Conservation (phyloP, 2,797 vertebrate species). For the Enteromius treurensis region DNA sequence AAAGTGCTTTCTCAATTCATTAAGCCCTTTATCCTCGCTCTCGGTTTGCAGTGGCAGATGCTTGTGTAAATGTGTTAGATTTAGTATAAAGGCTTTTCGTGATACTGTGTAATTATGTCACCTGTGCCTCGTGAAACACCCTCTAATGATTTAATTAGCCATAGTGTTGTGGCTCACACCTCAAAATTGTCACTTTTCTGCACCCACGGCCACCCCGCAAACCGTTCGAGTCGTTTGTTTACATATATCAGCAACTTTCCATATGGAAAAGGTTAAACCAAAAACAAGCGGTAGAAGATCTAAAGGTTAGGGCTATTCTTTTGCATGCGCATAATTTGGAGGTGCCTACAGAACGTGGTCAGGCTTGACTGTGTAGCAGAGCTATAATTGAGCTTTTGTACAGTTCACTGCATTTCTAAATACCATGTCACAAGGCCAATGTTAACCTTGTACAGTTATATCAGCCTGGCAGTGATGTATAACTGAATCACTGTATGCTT, state of each 20-base stretch:
- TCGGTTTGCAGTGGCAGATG: constrained; percentile 45
- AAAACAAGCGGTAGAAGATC: constrained; percentile 35
- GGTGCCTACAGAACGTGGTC: constrained; percentile 20
- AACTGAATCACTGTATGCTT: constrained; percentile 54
- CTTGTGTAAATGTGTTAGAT: constrained; percentile 52
- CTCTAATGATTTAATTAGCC: constrained; percentile 50
- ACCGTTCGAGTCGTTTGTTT: constrained; percentile 14
- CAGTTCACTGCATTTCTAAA: constrained; percentile 56
- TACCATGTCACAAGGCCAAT: constrained; percentile 50
- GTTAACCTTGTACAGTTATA: constrained; percentile 48
- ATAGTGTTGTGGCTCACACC: constrained; percentile 32
- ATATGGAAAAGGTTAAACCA: constrained; percentile 33
- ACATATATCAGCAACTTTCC: constrained; percentile 34
- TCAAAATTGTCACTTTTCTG: neutral
- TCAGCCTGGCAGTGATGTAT: constrained; percentile 51
- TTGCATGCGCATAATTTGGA: constrained; percentile 44
- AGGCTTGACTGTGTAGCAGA: constrained; percentile 41
- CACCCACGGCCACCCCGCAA: neutral
- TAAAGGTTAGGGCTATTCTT: constrained; percentile 45
- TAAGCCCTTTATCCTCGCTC: constrained; percentile 41
- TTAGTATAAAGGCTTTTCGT: constrained; percentile 44
- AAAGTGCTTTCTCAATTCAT: constrained; percentile 47
- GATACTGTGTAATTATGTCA: constrained; percentile 51
- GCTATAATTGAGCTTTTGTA: constrained; percentile 54
- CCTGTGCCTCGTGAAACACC: constrained; percentile 50